Evolutionary conservation across 2,113 vertebrate genomes (phyloP).

Genomic region (Hylia prasina): DNA sequence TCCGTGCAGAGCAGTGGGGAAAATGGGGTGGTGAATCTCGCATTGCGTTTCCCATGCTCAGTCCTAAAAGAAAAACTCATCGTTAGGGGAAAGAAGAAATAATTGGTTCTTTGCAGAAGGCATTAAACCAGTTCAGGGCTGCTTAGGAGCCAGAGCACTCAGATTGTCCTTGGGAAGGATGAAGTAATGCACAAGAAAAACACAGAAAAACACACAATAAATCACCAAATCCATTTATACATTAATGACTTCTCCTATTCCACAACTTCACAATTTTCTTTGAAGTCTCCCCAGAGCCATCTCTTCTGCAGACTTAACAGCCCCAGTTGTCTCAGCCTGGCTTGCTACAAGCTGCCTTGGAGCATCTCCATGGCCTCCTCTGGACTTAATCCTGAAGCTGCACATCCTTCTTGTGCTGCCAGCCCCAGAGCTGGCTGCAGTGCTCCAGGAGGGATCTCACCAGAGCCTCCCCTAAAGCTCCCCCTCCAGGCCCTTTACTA

Average conservation of each 20-base stretch:
- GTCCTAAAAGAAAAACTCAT: neutral
- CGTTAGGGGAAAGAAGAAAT: neutral
- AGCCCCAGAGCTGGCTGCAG: neutral
- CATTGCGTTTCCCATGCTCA: neutral
- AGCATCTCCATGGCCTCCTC: neutral
- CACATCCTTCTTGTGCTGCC: neutral
- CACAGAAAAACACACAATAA: neutral
- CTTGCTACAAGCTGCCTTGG: neutral
- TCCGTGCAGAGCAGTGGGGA: neutral
- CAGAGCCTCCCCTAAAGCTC: neutral
- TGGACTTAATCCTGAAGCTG: neutral
- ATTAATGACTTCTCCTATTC: neutral
- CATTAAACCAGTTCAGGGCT: neutral
- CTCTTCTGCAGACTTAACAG: neutral
- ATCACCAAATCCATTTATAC: neutral
- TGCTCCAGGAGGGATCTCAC: neutral
- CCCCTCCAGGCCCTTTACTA: neutral
- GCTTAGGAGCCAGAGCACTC: neutral
- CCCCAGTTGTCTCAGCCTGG: neutral
- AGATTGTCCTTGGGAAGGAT: neutral
- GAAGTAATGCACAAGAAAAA: neutral
- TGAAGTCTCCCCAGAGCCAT: neutral
- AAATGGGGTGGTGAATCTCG: neutral
- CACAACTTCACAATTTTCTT: neutral
- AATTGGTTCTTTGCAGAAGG: neutral